phyloP scores from a whole-genome alignment of 2,113 vertebrate genomes.

The Etia nguti region DNA sequence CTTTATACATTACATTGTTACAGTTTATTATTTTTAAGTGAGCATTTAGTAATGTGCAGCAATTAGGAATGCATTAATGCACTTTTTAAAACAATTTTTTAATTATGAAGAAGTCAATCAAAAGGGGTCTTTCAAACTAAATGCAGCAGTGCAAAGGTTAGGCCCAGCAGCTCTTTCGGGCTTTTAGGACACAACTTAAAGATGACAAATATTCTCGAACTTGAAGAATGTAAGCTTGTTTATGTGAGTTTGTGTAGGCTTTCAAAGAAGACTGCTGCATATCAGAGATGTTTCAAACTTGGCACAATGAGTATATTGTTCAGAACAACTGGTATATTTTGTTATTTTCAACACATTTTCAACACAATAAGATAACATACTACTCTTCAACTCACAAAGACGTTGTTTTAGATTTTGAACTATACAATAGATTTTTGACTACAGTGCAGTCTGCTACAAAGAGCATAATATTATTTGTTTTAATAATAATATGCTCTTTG shows the following conservation, averaged over 20 bases:
- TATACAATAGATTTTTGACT: neutral
- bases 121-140: neutral
- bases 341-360: neutral
- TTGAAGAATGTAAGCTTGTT: neutral
- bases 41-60: neutral
- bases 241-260: neutral
- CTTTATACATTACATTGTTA: neutral
- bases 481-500: rapidly evolving
- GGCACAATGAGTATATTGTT: neutral
- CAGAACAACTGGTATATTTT: neutral
- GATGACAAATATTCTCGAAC: neutral
- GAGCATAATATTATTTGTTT: neutral
- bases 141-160: neutral
- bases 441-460: neutral
- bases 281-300: neutral
- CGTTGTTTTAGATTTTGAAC: neutral
- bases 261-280: neutral
- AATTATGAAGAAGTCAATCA: no score
- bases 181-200: neutral
- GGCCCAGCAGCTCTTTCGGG: neutral
- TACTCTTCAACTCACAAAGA: neutral
- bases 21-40: neutral
- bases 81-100: neutral
- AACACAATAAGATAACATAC: neutral
- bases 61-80: neutral